Evolutionary conservation across 2,797 vertebrate genomes (phyloP), one percentile per base, ranked within the genome.

Genomic region (Gymnopithys bicolor): DNA sequence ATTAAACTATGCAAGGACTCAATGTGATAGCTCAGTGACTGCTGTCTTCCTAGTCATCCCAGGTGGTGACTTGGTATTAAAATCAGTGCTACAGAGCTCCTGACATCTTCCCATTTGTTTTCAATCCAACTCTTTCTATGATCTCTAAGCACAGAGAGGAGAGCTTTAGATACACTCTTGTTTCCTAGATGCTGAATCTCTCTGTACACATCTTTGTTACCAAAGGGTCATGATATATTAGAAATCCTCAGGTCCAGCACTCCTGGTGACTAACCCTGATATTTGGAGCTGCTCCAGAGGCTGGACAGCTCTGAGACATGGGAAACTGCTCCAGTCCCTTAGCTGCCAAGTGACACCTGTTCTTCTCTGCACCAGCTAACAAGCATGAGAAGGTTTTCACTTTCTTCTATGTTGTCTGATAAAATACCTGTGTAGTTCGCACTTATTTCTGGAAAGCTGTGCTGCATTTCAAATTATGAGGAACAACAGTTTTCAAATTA

Each of bases 391-490:
- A 37, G 12, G 8, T 19, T 67, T 91, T 80, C 77, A 6, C 73
- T 85, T 62, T 74, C 43, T 39, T 86, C 17, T 33, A 0, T 43
- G 63, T 75, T 77, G 64, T 64, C 37, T 69, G 70, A 66, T 78
- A 53, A 94, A 84, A 93, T 5, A 5, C 67, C 45, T 63, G 2
- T 32, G 23, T 45, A 35, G 28, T 41, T 90, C 37, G 30, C 18
- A 39, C 74, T 90, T 90, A 17, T 52, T 85, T 91, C 81, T 74
- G 87, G 56, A 83, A 89, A 87, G 35, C 32, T 80, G 68, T 18
- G 27, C 21, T 32, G 25, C 8, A 3, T 85, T 83, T 87, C 37
- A 67, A 71, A 80, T 84, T 66, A 21, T 41, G 69, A 85, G 32
- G 52, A 68, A 18, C 15, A n/a, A 39, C 8, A 49, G 27, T 64